These are phyloP conservation scores for Helicolenus hilgendorfi DNA, from an alignment of 2,797 vertebrate genomes.

Conservation along the genomic window DNA sequence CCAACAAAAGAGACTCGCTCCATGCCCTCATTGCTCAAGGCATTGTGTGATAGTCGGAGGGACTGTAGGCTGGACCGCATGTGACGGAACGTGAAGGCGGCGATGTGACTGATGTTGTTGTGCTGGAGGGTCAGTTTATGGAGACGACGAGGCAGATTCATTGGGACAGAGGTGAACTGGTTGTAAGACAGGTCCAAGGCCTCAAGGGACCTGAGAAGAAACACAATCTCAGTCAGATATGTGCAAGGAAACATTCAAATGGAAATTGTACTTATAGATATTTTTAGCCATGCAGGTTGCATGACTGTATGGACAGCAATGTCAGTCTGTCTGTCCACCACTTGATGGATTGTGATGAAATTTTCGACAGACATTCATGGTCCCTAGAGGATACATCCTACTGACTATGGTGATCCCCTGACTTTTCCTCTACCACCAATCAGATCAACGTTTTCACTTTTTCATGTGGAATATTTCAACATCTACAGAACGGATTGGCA, in stretches of 20 bases:
- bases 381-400: not conserved
- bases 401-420: not conserved
- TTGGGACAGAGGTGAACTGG: slow-evolving; percentile 83
- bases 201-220: slow-evolving; percentile 86
- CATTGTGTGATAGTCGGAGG: slow-evolving; percentile 89
- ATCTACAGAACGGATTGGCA: not conserved
- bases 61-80: slow-evolving; percentile 87
- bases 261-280: not conserved
- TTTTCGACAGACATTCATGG: not conserved
- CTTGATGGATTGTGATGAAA: not conserved
- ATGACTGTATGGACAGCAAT: too few species aligned
- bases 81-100: slow-evolving; percentile 85
- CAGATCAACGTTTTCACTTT: not conserved
- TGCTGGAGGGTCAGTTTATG: slow-evolving; percentile 85
- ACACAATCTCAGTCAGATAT: not conserved
- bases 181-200: slow-evolving; percentile 90
- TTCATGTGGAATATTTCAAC: not conserved
- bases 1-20: slow-evolving; percentile 87
- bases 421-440: not conserved
- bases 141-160: slow-evolving; percentile 85
- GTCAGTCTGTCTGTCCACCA: not conserved
- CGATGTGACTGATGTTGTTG: slow-evolving; percentile 87
- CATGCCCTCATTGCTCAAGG: slow-evolving; percentile 70
- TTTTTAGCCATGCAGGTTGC: too few species aligned
- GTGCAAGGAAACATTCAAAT: not conserved